Evolutionary conservation across 2,888 invertebrate species (phyloP).

Genomic region (Drosophila yooni): DNA sequence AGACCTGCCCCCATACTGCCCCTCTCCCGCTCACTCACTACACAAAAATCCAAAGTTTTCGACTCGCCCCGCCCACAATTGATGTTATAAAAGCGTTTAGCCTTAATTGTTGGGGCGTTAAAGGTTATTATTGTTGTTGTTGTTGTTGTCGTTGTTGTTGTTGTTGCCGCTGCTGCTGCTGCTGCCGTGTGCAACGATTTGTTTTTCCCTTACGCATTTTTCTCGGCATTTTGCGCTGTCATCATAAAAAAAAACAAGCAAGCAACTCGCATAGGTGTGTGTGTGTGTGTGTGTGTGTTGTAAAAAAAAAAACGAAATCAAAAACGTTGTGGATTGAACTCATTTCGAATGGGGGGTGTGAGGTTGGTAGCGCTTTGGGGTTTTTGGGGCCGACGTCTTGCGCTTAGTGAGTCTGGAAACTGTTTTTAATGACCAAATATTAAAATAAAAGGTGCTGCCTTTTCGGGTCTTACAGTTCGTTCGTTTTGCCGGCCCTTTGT

Average conservation of each 20-base stretch:
- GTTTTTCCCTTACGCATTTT: slow-evolving; percentile 57
- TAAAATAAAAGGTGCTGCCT: slow-evolving; percentile 74
- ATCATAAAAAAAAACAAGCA: slow-evolving; percentile 60
- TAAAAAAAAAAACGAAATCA: slow-evolving; percentile 30
- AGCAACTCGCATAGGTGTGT: slow-evolving; percentile 25
- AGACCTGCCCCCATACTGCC: not conserved
- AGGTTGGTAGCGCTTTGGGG: slow-evolving; percentile 10
- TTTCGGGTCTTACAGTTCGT: slow-evolving; percentile 34
- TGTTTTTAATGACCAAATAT: slow-evolving; percentile 75
- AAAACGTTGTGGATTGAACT: slow-evolving; percentile 38
- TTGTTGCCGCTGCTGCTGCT: slow-evolving; percentile 36
- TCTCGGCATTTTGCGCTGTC: slow-evolving; percentile 51
- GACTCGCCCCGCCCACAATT: slow-evolving; percentile 51
- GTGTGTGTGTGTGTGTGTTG: slow-evolving; percentile 4
- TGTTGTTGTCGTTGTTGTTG: slow-evolving; percentile 42
- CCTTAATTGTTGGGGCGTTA: slow-evolving; percentile 72
- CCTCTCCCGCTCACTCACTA: not conserved
- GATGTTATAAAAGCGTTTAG: slow-evolving; percentile 75
- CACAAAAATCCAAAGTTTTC: slow-evolving; percentile 35
- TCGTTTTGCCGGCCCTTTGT: slow-evolving; percentile 56
- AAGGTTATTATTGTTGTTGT: slow-evolving; percentile 63
- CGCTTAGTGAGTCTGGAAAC: slow-evolving; percentile 55
- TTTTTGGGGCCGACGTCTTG: slow-evolving; percentile 28
- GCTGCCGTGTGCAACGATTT: slow-evolving; percentile 59
- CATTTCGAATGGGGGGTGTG: slow-evolving; percentile 19